Percentiles rank a stretch among this genome's conserved stretches.
Conservation (phyloP, 2,888 invertebrate species). For the Epistrophella euchroma region DNA sequence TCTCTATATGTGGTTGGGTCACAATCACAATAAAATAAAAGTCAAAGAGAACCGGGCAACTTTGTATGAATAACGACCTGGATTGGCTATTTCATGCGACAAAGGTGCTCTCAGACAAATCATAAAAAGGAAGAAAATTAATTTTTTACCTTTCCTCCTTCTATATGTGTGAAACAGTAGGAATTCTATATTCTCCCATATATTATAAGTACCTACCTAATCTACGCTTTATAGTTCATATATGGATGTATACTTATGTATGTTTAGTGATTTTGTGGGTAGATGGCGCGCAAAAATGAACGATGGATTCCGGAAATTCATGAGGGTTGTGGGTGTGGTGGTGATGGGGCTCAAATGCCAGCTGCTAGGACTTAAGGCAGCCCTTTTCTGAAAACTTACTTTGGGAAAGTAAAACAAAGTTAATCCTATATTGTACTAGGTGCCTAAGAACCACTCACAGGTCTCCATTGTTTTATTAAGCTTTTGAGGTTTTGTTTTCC, state of each 20-base stretch:
- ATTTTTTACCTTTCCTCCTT: slow-evolving; percentile 43
- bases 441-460: slow-evolving; percentile 72
- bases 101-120: slow-evolving; percentile 74
- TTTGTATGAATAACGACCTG: slow-evolving; percentile 5
- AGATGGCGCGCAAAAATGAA: slow-evolving; percentile 73
- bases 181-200: neutral
- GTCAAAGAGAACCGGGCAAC: slow-evolving; percentile 58
- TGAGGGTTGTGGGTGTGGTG: neutral
- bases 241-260: neutral
- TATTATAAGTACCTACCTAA: slow-evolving; percentile 1
- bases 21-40: slow-evolving; percentile 59
- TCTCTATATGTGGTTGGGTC: slow-evolving; percentile 5
- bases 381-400: slow-evolving; percentile 38
- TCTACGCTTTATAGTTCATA: slow-evolving; percentile 1
- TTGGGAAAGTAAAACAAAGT: slow-evolving; percentile 65
- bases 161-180: neutral
- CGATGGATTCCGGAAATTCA: slow-evolving; percentile 73
- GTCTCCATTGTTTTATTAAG: slow-evolving; percentile 72
- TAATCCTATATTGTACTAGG: slow-evolving; percentile 73
- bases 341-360: neutral
- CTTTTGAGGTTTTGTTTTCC: slow-evolving; percentile 61
- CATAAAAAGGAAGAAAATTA: slow-evolving; percentile 75
- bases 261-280: slow-evolving; percentile 39
- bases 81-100: slow-evolving; percentile 39
- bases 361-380: slow-evolving; percentile 2